Conservation (phyloP, 2,888 invertebrate genomes). For the Megastigmus dorsalis region DNA sequence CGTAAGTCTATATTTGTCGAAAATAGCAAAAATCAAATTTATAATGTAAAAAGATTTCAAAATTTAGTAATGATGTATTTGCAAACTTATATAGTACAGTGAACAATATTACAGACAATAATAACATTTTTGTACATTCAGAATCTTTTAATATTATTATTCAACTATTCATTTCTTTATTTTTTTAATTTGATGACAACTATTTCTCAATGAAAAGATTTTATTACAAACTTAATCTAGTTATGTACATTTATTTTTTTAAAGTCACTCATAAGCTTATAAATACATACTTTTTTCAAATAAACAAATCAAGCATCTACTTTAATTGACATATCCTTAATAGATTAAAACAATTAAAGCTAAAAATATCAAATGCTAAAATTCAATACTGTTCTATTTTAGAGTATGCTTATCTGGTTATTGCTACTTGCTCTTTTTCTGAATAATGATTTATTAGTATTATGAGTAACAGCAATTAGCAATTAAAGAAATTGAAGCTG, state of each 20-base stretch:
- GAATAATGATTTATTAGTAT: too few species aligned
- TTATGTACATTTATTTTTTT: background rate
- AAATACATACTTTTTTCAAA: too few species aligned
- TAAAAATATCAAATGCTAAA: too few species aligned
- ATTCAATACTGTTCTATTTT: too few species aligned
- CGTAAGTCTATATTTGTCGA: conserved; percentile 7
- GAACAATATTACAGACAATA: too few species aligned
- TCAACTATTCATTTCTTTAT: background rate
- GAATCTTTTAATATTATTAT: background rate
- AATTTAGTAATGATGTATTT: background rate
- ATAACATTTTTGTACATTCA: background rate
- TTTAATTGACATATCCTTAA: too few species aligned
- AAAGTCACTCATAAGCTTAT: too few species aligned
- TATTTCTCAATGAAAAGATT: background rate
- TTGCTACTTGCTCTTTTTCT: too few species aligned
- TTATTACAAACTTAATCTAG: background rate
- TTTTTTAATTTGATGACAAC: background rate
- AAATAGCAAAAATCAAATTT: background rate
- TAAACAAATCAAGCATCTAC: too few species aligned
- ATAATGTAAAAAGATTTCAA: background rate
- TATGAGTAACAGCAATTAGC: background rate
- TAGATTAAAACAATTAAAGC: too few species aligned
- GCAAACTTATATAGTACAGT: too few species aligned
- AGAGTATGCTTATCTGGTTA: too few species aligned
- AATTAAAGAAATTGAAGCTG: background rate